Conservation (phyloP, 2,797 vertebrate genomes). For the Sebastes melanostomus region DNA sequence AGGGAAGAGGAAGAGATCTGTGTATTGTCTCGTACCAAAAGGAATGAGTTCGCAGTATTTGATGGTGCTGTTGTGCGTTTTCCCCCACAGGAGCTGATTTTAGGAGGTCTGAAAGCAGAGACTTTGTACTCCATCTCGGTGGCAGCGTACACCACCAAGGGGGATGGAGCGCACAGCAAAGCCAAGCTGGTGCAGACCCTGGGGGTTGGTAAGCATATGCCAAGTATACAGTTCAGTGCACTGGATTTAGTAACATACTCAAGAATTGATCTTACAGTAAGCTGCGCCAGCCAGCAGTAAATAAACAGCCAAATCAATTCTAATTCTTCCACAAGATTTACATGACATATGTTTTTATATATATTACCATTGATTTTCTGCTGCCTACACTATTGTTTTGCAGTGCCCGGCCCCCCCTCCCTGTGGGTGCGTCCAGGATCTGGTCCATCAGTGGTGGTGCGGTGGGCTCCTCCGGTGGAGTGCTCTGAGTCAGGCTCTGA, state of each 20-base stretch:
- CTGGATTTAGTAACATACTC: constrained; percentile 61
- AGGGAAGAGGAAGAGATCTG: neutral
- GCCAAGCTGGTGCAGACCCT: constrained; percentile 88
- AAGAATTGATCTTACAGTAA: constrained; percentile 59
- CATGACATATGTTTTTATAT: constrained; percentile 36
- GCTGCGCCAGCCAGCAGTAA: constrained; percentile 43
- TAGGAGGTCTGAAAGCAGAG: constrained; percentile 89
- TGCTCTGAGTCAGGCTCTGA: constrained; percentile 55
- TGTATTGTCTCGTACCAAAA: neutral
- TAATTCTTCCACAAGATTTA: constrained; percentile 55
- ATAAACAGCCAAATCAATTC: constrained; percentile 63
- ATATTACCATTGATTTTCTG: constrained; percentile 48
- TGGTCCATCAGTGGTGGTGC: constrained; percentile 85
- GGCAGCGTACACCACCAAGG: constrained; percentile 84
- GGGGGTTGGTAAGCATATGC: constrained; percentile 85
- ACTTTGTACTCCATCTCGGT: constrained; percentile 92
- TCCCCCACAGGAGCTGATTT: constrained; percentile 86
- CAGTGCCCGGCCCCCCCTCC: constrained; percentile 89
- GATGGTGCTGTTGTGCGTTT: constrained; percentile 21
- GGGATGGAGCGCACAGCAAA: constrained; percentile 92
- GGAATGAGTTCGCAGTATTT: constrained; percentile 6
- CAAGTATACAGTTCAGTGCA: constrained; percentile 45
- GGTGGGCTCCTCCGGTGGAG: constrained; percentile 85
- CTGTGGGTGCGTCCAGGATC: constrained; percentile 86
- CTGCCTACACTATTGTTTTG: constrained; percentile 50